Evolutionary conservation across 2,888 invertebrate genomes (phyloP), one percentile per base, ranked within the genome.

Genomic region (Tenthredo amoena): DNA sequence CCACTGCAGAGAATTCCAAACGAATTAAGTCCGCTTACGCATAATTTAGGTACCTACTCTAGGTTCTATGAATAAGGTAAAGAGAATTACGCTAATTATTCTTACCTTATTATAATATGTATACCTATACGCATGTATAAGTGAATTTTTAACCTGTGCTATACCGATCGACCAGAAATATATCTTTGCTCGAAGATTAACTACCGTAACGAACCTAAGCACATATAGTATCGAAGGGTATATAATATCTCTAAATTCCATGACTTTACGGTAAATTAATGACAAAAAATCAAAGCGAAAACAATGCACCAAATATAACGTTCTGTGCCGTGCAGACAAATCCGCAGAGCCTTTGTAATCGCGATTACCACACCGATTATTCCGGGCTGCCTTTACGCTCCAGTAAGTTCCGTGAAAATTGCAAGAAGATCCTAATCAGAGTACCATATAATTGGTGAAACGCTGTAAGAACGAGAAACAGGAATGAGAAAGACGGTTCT

Each of bases 341-440:
- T 10, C 26, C 10, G 2, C 40, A 43, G 47, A 18, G 31, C 18
- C 47, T 76, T 37, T 37, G 82, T 65, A 65, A 82, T 82, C 21
- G 10, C 62, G 82, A 82, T 82, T 83, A 68, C 68, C 31, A 34
- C 34, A 40, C 12, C 83, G 68, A 83, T 68, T 68, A 83, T 71
- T n/a, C 62, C 2, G 31, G 62, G 62, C 81, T 62, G 37, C 21
- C 34, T 47, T 83, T 50, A 83, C 71, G 83, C 83, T 83, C 68
- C 50, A 58, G 71, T 83, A 68, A 68, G n/a, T 83, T 71, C 83
- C 83, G 83, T 68, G 83, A 71, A 83, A 71, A 83, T 62, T 68
- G 47, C 40, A 62, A 58, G 62, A 50, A 40, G 62, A 47, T 83
- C 71, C 71, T 71, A 83, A 71, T 83, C 83, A 65, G 83, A 71